Percentiles rank a stretch among this genome's conserved stretches.
Evolutionary conservation across 2,888 invertebrate species (phyloP).

Genomic region (Agonopterix subpropinquella): DNA sequence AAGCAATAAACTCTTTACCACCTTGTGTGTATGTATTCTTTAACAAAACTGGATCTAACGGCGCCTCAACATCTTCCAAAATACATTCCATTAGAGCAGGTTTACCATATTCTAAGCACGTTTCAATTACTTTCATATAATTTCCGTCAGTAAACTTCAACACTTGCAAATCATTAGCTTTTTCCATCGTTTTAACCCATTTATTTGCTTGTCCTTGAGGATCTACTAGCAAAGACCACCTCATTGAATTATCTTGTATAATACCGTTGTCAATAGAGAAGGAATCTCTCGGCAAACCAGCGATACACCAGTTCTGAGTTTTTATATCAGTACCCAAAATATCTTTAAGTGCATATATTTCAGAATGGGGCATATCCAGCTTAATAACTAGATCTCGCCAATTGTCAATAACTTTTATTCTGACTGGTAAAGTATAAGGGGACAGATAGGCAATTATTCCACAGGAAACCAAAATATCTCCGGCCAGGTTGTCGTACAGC

Average conservation of each 20-base stretch:
- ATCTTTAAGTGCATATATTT: conserved; percentile 81
- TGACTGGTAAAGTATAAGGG: conserved; percentile 84
- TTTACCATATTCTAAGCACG: conserved; percentile 84
- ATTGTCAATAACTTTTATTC: conserved; percentile 75
- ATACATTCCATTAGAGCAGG: conserved; percentile 87
- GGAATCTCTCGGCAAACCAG: conserved; percentile 85
- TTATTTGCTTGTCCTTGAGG: conserved; percentile 91
- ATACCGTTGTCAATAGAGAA: conserved; percentile 92
- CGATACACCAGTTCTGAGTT: conserved; percentile 90
- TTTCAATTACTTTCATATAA: conserved; percentile 85
- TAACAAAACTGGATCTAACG: conserved; percentile 84
- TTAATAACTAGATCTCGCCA: conserved; percentile 84
- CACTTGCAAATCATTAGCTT: conserved; percentile 79
- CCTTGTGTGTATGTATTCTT: conserved; percentile 85
- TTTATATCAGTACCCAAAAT: conserved; percentile 90
- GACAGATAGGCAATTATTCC: conserved; percentile 94
- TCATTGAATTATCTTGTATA: conserved; percentile 85
- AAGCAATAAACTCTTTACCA: conserved; percentile 82
- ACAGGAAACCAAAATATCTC: conserved; percentile 91
- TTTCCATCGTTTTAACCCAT: conserved; percentile 91
- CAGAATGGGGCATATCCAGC: conserved; percentile 85
- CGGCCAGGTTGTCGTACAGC: conserved; percentile 88
- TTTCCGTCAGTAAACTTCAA: conserved; percentile 84
- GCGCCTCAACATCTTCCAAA: conserved; percentile 85
- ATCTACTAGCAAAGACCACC: conserved; percentile 88